phyloP scores from a whole-genome alignment of 2,888 invertebrate genomes.

The Acholoe squamosa region DNA sequence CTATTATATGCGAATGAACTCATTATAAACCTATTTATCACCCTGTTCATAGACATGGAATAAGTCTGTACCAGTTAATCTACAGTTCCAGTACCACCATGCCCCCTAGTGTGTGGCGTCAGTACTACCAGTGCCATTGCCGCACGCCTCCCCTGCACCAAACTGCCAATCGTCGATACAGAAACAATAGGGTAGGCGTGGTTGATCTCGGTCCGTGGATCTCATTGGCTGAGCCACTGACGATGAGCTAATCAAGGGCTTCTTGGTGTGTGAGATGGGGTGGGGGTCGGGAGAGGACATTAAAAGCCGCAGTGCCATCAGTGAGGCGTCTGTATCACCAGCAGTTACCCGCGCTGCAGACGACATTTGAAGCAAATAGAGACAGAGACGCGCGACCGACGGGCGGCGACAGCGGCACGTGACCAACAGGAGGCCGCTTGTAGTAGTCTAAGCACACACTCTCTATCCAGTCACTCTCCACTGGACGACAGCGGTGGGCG shows the following conservation, averaged over 20 bases:
- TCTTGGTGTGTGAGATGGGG: background rate
- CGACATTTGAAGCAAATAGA: background rate
- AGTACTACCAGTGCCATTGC: background rate
- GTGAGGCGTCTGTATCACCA: background rate
- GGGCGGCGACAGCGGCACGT: background rate
- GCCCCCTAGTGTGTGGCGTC: background rate
- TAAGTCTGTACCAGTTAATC: background rate
- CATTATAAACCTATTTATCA: no score
- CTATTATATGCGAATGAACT: no score
- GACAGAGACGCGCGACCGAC: background rate
- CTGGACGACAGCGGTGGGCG: no score
- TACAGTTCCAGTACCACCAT: background rate
- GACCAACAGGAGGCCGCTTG: background rate
- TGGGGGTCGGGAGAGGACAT: background rate
- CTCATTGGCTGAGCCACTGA: background rate
- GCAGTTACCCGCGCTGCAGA: conserved; percentile 13
- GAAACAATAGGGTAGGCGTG: conserved; percentile 61
- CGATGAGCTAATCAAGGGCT: background rate
- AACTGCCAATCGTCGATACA: conserved; percentile 48
- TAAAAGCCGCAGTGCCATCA: background rate
- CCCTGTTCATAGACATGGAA: no score
- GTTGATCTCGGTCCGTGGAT: background rate
- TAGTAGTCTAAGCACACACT: background rate
- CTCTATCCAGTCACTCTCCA: background rate
- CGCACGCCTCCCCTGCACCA: background rate